Conservation (phyloP, 2,113 vertebrate species). For the Hiodon alosoides region DNA sequence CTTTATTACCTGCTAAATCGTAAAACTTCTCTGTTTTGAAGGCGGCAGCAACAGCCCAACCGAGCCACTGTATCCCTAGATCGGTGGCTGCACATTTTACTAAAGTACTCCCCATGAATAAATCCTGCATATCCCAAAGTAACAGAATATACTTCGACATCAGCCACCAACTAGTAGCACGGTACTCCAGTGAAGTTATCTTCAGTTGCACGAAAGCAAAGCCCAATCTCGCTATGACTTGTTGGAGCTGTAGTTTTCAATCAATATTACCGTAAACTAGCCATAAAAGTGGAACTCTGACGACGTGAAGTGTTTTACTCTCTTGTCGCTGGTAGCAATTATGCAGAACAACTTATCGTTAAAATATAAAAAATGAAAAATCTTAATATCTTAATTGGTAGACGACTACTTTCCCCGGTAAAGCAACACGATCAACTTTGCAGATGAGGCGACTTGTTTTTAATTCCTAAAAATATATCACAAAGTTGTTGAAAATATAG, state of each 20-base stretch:
- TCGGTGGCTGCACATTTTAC: slow-evolving; percentile 52
- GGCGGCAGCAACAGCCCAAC: slow-evolving; percentile 59
- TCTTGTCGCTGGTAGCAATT: too few relatives aligned
- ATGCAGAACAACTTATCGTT: too few relatives aligned
- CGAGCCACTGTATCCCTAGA: slow-evolving; percentile 60
- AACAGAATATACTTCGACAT: slow-evolving; percentile 24
- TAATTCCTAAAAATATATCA: too few relatives aligned
- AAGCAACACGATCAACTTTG: too few relatives aligned
- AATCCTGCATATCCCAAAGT: slow-evolving; percentile 34
- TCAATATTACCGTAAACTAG: background rate
- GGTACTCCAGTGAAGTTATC: slow-evolving; percentile 43
- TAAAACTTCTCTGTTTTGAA: slow-evolving; percentile 69
- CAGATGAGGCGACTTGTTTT: too few relatives aligned
- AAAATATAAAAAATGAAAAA: too few relatives aligned
- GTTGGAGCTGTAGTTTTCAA: slow-evolving; percentile 54
- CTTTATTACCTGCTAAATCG: slow-evolving; percentile 62
- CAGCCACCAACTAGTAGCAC: slow-evolving; percentile 20
- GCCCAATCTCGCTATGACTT: slow-evolving; percentile 13
- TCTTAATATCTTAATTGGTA: too few relatives aligned
- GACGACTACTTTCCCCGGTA: too few relatives aligned
- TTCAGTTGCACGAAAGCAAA: background rate
- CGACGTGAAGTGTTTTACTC: background rate
- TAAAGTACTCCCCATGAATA: slow-evolving; percentile 49
- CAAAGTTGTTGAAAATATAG: too few relatives aligned
- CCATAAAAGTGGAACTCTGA: background rate